These are phyloP conservation scores for Aulostomus chinensis DNA, from an alignment of 2,797 vertebrate species.

Conservation along the genomic window DNA sequence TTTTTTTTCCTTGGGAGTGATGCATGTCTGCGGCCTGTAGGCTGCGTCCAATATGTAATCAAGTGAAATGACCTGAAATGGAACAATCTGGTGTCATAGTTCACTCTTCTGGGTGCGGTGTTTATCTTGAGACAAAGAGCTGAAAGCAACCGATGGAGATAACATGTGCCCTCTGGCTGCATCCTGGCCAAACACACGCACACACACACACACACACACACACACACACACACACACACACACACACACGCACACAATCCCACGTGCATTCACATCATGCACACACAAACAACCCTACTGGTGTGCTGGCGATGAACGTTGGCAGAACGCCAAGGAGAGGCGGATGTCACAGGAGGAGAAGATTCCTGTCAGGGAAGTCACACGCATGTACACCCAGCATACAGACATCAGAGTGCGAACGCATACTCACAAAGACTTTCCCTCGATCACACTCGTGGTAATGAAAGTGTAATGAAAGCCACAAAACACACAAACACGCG, in stretches of 20 bases:
- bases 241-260: not conserved
- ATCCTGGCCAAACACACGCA: slow-evolving; percentile 13
- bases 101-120: slow-evolving; percentile 33
- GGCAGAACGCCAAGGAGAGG: no score
- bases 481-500: slow-evolving; percentile 23
- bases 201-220: not conserved
- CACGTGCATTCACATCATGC: no score
- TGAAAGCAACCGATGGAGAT: slow-evolving; percentile 39
- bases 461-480: slow-evolving; percentile 52
- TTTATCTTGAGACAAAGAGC: slow-evolving; percentile 59
- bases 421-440: slow-evolving; percentile 12
- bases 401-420: slow-evolving; percentile 1
- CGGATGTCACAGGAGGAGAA: not conserved
- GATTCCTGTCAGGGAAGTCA: slow-evolving; percentile 24
- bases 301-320: slow-evolving; percentile 15
- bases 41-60: slow-evolving; percentile 59
- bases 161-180: slow-evolving; percentile 30
- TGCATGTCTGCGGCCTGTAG: slow-evolving; percentile 35
- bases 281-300: not conserved
- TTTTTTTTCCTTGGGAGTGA: slow-evolving; percentile 17
- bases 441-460: slow-evolving; percentile 3
- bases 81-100: slow-evolving; percentile 52
- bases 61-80: slow-evolving; percentile 56
- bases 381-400: slow-evolving; percentile 1
- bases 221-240: not conserved